A percentile compares a stretch with the other conserved stretches of the same genome.
Conservation (phyloP, 2,888 invertebrate species). For the Caenorhabditis imperialis region DNA sequence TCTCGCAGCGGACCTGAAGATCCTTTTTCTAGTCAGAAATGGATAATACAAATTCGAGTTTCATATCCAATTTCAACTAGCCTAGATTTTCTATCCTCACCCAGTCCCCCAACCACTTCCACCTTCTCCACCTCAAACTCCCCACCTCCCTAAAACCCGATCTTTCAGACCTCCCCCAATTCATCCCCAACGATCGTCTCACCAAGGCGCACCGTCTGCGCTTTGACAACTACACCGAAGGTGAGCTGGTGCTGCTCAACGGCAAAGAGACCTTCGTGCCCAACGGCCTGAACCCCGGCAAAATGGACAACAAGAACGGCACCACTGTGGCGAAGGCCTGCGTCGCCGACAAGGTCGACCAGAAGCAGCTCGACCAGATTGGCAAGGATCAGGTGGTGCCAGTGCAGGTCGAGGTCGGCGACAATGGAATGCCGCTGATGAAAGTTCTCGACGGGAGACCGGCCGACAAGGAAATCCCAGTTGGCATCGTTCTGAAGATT, state of each 20-base stretch:
- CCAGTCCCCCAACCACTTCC: too few species aligned
- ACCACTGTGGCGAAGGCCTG: neutral
- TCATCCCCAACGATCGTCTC: slow-evolving; percentile 19
- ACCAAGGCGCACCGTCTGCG: slow-evolving; percentile 14
- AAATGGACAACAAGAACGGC: slow-evolving; percentile 7
- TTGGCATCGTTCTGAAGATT: slow-evolving; percentile 7
- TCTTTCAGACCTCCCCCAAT: slow-evolving; percentile 16
- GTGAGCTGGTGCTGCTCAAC: slow-evolving; percentile 18
- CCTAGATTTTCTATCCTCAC: too few species aligned
- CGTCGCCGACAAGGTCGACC: neutral
- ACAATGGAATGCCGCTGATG: slow-evolving; percentile 22
- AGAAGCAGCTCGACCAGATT: neutral
- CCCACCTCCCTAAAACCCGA: too few species aligned
- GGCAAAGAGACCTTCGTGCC: slow-evolving; percentile 17
- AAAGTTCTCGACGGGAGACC: slow-evolving; percentile 1
- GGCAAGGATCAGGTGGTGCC: slow-evolving; percentile 6
- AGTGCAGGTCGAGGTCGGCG: slow-evolving; percentile 11
- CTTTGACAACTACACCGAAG: slow-evolving; percentile 19
- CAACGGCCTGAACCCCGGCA: slow-evolving; percentile 1
- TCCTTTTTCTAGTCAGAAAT: too few species aligned
- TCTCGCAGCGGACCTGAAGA: too few species aligned
- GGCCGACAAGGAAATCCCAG: slow-evolving; percentile 1
- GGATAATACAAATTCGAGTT: too few species aligned
- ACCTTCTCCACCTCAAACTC: too few species aligned
- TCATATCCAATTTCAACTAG: too few species aligned